Conservation (phyloP, 1,140 invertebrate species). For the Anastrepha obliqua region DNA sequence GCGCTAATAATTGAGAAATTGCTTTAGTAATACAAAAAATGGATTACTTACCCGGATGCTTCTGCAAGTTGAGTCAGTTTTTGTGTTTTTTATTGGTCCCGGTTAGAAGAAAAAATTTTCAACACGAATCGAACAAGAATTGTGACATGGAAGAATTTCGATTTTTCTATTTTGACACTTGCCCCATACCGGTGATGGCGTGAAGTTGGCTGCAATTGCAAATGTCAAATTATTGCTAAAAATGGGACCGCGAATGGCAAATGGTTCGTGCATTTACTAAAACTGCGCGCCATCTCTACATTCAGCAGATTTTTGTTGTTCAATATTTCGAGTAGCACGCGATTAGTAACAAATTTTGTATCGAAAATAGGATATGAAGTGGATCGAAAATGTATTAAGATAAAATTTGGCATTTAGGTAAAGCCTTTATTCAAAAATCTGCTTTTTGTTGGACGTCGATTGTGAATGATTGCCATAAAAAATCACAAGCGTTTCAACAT, state of each 20-base stretch:
- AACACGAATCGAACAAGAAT: conserved; percentile 59
- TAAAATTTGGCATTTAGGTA: no score
- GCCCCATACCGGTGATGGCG: not conserved
- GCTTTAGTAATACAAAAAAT: not conserved
- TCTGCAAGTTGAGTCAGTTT: conserved; percentile 59
- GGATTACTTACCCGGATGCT: conserved; percentile 59
- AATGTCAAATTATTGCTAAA: not conserved
- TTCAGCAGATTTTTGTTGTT: no score
- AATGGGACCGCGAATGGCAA: not conserved
- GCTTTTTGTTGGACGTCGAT: no score
- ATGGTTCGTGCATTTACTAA: not conserved
- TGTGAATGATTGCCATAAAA: no score
- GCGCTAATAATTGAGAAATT: not conserved
- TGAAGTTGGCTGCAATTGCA: not conserved
- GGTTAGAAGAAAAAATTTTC: conserved; percentile 56
- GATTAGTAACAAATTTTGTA: no score
- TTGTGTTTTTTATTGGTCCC: conserved; percentile 55
- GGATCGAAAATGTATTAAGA: no score
- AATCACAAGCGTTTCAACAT: no score
- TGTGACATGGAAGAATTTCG: conserved; percentile 56
- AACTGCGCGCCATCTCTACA: not conserved
- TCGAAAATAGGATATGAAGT: no score
- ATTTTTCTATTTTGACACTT: conserved; percentile 57
- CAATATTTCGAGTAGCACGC: no score
- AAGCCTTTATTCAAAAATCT: no score